A percentile compares a stretch with the other conserved stretches of the same genome.
These are phyloP conservation scores for Drosophila yakuba DNA, from an alignment of 1,140 invertebrate species.

Conservation along the genomic window DNA sequence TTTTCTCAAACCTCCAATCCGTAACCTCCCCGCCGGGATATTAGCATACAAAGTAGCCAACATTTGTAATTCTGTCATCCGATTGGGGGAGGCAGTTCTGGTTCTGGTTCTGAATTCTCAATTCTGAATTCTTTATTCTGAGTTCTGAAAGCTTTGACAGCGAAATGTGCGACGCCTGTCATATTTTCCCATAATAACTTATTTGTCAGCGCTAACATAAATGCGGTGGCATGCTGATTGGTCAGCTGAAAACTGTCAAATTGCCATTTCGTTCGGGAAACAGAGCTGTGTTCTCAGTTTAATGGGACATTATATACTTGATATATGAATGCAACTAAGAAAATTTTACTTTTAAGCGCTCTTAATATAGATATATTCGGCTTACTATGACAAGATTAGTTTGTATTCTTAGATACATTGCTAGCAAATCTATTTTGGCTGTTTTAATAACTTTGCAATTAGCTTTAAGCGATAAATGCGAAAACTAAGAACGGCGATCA, in stretches of 20 bases:
- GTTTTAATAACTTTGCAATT: too few species aligned
- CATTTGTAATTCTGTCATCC: constrained; percentile 54
- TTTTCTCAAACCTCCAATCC: constrained; percentile 20
- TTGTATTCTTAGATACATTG: too few species aligned
- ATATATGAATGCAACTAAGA: too few species aligned
- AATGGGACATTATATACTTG: too few species aligned
- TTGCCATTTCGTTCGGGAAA: constrained; percentile 13
- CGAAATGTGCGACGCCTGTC: constrained; percentile 61
- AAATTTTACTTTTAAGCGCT: too few species aligned
- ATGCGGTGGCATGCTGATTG: constrained; percentile 33
- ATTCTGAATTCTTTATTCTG: constrained; percentile 1
- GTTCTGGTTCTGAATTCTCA: not conserved
- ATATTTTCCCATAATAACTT: constrained; percentile 81
- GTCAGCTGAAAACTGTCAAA: constrained; percentile 45
- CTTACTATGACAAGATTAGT: too few species aligned
- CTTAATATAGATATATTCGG: too few species aligned
- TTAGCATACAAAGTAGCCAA: constrained; percentile 77
- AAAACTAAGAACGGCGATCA: constrained; percentile 73
- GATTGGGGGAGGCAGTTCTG: not conserved
- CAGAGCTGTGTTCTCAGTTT: not conserved
- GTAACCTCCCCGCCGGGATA: constrained; percentile 37
- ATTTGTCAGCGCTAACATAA: constrained; percentile 52
- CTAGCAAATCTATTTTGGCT: constrained; percentile 9
- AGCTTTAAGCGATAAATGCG: constrained; percentile 8
- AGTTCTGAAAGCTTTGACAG: constrained; percentile 13